Base-by-base conservation (phyloP, 2,888 invertebrate genomes). In the Drosophila histrio region DNA sequence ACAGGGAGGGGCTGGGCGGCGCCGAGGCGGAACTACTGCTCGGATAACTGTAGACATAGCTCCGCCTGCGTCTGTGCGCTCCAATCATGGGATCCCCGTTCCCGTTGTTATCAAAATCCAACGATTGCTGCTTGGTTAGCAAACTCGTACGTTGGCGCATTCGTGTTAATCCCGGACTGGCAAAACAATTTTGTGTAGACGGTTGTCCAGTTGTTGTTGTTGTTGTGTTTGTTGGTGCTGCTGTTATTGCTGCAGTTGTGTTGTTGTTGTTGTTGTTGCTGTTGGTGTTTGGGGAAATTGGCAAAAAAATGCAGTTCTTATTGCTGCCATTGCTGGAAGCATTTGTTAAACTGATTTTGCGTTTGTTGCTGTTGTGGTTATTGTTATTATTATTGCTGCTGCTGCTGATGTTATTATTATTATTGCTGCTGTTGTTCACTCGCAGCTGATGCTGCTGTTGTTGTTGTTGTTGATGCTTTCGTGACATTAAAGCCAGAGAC, bases 301-400 rank as follows among this genome's bases (percentile, higher is more conserved):
- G 97, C 26, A 96, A 95, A 88, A 97, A 97, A 90, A 95, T 96
- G 89, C 96, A 97, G 88, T 96, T 95, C 89, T 96, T 95, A 44
- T 39, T 95, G 96, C 92, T 95, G 95, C 83, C 79, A 77, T 78
- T 83, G 56, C 88, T 87, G 11, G 72, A 72, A 43, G 78, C 72
- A 46, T 75, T 84, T 77, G 89, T 91, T 41, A 91, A 65, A 79
- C 90, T 91, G 32, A 91, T 91, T 80, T 91, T 91, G 43, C 91
- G 89, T 70, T 90, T 91, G 61, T 90, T 87, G 50, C 63, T 77
- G 64, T 57, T 77, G 24, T 44, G 65, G 11, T 36, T 68, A 39
- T 30, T 69, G 15, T 4, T 43, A 47, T 11, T 52, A 19, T 19
- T 61, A 26, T 34, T 65, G 11, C 30, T 46, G 59, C 34, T 67